A percentile compares a stretch with the other conserved stretches of the same genome.
Conservation (phyloP, 2,113 vertebrate genomes). For the Zosterops hypoxanthus region DNA sequence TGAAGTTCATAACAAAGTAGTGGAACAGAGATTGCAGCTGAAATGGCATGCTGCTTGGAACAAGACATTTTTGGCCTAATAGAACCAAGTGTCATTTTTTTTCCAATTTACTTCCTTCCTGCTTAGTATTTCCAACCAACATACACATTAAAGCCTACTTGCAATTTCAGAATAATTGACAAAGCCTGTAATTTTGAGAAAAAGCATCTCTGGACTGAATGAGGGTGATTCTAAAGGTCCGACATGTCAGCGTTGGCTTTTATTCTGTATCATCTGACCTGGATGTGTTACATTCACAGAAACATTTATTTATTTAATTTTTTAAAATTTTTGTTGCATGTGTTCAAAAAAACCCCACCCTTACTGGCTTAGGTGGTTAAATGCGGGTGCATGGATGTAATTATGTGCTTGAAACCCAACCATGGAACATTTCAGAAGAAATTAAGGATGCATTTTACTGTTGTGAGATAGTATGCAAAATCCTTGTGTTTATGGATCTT, state of each 20-base stretch:
- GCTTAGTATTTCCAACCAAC: not conserved
- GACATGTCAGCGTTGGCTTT: fast-evolving
- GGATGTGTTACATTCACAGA: not conserved
- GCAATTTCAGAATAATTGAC: not conserved
- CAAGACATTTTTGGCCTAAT: not conserved
- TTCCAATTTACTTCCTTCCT: not conserved
- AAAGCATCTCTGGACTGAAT: not conserved
- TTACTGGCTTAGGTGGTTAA: not conserved
- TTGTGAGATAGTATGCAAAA: not conserved
- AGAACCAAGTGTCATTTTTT: not conserved
- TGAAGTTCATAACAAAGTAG: fast-evolving
- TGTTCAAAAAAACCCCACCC: not conserved
- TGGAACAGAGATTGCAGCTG: not conserved
- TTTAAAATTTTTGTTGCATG: not conserved
- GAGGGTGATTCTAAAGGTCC: not conserved
- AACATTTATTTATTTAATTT: not conserved
- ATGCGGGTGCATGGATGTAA: not conserved
- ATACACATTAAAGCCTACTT: not conserved
- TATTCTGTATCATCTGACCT: not conserved
- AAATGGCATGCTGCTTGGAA: not conserved
- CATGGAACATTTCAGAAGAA: not conserved
- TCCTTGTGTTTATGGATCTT: not conserved
- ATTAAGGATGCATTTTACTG: not conserved
- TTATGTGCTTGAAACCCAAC: not conserved
- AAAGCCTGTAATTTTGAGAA: not conserved